These are phyloP conservation scores for Urocynchramus pylzowi DNA, from an alignment of 2,113 vertebrate species.

Conservation along the genomic window DNA sequence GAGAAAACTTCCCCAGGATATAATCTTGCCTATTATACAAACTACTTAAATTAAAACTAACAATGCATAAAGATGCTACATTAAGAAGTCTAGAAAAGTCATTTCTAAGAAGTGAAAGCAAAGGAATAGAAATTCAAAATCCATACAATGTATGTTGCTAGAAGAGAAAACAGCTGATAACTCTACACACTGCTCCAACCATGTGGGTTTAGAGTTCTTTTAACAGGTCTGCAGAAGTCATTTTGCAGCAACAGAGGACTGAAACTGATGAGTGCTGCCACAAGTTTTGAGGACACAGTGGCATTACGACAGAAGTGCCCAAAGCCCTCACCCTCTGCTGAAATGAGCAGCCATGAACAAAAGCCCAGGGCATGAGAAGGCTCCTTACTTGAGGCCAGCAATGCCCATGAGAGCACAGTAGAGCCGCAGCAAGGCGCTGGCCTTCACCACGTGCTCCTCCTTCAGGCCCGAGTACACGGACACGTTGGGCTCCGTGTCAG, in stretches of 20 bases:
- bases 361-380: not conserved
- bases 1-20: not conserved
- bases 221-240: not conserved
- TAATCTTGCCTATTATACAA: not conserved
- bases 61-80: not conserved
- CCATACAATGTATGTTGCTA: accelerated
- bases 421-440: slow-evolving; percentile 90
- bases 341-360: not conserved
- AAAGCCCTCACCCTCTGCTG: not conserved
- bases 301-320: not conserved
- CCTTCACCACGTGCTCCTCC: slow-evolving; percentile 96
- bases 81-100: not conserved
- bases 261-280: accelerated
- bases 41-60: not conserved
- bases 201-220: not conserved
- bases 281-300: not conserved
- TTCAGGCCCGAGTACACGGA: slow-evolving; percentile 89
- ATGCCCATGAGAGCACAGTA: slow-evolving; percentile 98
- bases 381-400: slow-evolving; percentile 89
- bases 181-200: not conserved
- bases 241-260: not conserved
- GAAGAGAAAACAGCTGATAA: not conserved
- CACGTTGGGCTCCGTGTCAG: slow-evolving; percentile 72
- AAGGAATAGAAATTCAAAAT: not conserved
- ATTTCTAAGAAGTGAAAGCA: not conserved